Base-by-base conservation (phyloP, 2,113 vertebrate species). In the Colinus virginianus region DNA sequence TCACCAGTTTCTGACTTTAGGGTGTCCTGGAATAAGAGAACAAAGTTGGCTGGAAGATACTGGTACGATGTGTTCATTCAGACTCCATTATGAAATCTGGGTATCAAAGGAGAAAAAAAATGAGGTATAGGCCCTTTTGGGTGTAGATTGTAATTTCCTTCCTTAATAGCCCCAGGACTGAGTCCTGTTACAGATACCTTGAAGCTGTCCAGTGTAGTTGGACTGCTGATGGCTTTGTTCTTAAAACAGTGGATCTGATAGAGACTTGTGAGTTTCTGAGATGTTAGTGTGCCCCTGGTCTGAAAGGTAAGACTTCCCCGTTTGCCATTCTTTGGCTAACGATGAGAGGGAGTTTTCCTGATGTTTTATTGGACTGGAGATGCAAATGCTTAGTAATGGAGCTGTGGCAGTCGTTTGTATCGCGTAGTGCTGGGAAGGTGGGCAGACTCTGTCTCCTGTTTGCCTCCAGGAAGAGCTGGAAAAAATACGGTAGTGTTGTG, bases 401-500 rank as follows among this genome's bases (percentile, higher is more conserved):
- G 38, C 78, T 64, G 43, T 53, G 66, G 53, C 69, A 87, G n/a
- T 91, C 32, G 38, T 67, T 93, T 79, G 59, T 84, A 70, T 77
- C 9, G 23, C 9, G n/a, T 83, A n/a, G 42, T 30, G 21, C 34
- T 80, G 78, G 63, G 77, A 68, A 68, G 82, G 78, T 70, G 81
- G 70, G 84, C 71, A 90, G 94, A 94, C 82, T 72, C 82, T 58
- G 66, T 92, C 87, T 88, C 68, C 43, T 80, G 3, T 80, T 90
- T 30, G 42, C 75, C 84, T 76, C 45, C 81, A 87, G 78, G 87
- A 95, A 75, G 71, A 36, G 68, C 70, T 92, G 87, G 84, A 75
- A 80, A 91, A 96, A 90, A 71, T 43, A 90, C 64, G 88, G 82
- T 69, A 70, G 68, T 84, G 84, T n/a, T 93, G 79, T 94, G 92